Evolutionary conservation across 2,113 vertebrate genomes (phyloP), one percentile per base, ranked within the genome.

Genomic region (Salvelinus namaycush): DNA sequence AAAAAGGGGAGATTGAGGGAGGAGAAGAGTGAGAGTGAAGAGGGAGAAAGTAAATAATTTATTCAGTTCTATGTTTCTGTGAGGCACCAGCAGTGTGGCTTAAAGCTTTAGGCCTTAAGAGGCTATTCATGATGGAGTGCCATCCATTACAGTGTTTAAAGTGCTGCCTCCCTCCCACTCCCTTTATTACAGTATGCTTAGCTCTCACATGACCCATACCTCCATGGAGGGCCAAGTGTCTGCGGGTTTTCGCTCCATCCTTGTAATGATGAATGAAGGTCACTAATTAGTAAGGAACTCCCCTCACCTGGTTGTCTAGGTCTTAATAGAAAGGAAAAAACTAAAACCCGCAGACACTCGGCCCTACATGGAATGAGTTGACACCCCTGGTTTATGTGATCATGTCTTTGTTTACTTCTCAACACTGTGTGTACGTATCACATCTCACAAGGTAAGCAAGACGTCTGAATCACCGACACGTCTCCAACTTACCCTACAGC

Each of bases 71-170:
- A 68, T 66, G 74, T 88, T 85, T 79, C 39, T 7, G 74, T 11
- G 73, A 76, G 54, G 62, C 72, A 13, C 64, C 67, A n/a, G 59
- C 80, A 44, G 39, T 44, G 39, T 44, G 73, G 44, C 80, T 75
- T 69, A 70, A 22, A 14, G 80, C 77, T 57, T 72, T 48, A 44
- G 73, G 80, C 73, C 76, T 67, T 77, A 5, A 81, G 81, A 86
- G 83, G 78, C 74, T 76, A 44, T 22, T 22, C 57, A 70, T 78
- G 77, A 88, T 44, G 79, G 81, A 84, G 84, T 64, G 79, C 34
- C 75, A 67, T 12, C 86, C 81, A 84, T 89, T 83, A 81, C 66
- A 31, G 85, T 82, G 84, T 83, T 84, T 88, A 89, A 79, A 87
- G 74, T 12, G 6, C 29, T 29, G 34, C 18, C 79, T 76, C 59